A percentile compares a stretch with the other conserved stretches of the same genome.
These are phyloP conservation scores for Dendrolimus punctatus DNA, from an alignment of 1,140 invertebrate genomes.

Conservation along the genomic window DNA sequence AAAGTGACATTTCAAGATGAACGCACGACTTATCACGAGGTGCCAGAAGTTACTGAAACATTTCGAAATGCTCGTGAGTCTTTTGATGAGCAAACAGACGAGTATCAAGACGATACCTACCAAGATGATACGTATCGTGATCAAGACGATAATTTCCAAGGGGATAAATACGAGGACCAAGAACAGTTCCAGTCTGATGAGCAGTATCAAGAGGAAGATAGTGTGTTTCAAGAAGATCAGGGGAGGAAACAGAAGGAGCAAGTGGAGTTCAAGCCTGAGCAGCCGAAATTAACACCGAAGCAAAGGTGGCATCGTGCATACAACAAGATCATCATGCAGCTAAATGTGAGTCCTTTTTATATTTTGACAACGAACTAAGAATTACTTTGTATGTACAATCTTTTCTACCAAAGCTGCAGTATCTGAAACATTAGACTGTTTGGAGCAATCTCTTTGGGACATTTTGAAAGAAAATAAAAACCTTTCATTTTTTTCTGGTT, in stretches of 20 bases:
- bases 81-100: conserved; percentile 38
- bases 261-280: conserved; percentile 57
- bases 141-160: conserved; percentile 41
- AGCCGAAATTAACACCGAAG: conserved; percentile 81
- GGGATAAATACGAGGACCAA: conserved; percentile 30
- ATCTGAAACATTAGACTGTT: too few species aligned
- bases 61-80: conserved; percentile 36
- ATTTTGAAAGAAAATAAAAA: too few species aligned
- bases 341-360: conserved; percentile 84
- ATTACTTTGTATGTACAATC: conserved; percentile 11
- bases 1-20: conserved; percentile 61
- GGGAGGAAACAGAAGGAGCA: conserved; percentile 43
- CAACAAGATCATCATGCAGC: conserved; percentile 94
- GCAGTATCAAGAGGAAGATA: conserved; percentile 47
- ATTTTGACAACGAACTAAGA: conserved; percentile 29
- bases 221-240: conserved; percentile 45
- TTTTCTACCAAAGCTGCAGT: background rate
- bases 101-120: conserved; percentile 24
- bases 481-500: too few species aligned
- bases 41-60: conserved; percentile 39
- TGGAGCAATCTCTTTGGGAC: too few species aligned
- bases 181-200: conserved; percentile 62
- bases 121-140: conserved; percentile 38
- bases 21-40: conserved; percentile 56
- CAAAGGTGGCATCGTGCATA: conserved; percentile 95